Evolutionary conservation across 2,113 vertebrate genomes (phyloP).

Genomic region (Alectura lathami): DNA sequence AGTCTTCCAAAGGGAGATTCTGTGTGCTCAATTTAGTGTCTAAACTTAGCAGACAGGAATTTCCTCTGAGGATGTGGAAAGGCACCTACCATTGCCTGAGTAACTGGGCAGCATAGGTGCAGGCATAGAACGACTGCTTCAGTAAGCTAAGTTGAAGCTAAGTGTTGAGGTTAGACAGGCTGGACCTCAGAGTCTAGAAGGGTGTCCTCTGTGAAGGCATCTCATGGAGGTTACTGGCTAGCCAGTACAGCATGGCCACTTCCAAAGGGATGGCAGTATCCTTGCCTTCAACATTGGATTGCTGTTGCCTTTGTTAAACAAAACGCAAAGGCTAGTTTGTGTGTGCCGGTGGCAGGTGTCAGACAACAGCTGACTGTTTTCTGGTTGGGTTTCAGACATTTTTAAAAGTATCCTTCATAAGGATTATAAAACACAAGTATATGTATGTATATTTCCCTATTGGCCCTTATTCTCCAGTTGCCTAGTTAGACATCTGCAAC

Average conservation of each 20-base stretch:
- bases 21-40: constrained; percentile 30
- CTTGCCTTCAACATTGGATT: background rate
- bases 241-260: background rate
- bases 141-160: background rate
- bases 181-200: background rate
- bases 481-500: background rate
- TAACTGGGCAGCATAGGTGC: fast-evolving
- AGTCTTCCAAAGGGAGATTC: constrained; percentile 35
- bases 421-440: background rate
- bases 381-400: background rate
- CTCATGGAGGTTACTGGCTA: background rate
- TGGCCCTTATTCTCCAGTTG: background rate
- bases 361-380: background rate
- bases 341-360: background rate
- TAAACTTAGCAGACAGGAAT: constrained; percentile 49
- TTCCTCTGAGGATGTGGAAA: constrained; percentile 19
- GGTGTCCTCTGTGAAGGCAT: background rate
- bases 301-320: background rate
- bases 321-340: background rate
- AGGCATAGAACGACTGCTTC: background rate
- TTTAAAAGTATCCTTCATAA: background rate
- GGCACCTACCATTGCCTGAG: constrained; percentile 25
- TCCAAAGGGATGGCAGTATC: background rate
- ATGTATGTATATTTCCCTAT: background rate
- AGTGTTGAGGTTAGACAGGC: background rate